Evolutionary conservation across 2,113 vertebrate genomes (phyloP).

Genomic region (Collichthys lucidus): DNA sequence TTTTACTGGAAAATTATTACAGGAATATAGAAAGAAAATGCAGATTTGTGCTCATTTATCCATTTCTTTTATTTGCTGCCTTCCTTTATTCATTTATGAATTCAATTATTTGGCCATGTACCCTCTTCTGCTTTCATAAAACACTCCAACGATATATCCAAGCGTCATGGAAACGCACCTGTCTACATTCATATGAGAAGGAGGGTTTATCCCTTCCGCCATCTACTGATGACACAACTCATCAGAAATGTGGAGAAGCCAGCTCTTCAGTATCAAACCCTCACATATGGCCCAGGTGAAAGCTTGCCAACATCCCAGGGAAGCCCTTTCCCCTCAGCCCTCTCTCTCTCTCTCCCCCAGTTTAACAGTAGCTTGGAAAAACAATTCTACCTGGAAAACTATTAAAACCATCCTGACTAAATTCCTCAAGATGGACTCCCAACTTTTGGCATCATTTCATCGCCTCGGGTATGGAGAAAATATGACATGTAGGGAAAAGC

Average conservation of each 20-base stretch:
- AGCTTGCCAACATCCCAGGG: slow-evolving; percentile 77
- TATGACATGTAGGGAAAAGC: slow-evolving; percentile 81
- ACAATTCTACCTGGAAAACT: slow-evolving; percentile 81
- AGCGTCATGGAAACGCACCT: slow-evolving; percentile 25
- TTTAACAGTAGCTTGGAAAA: slow-evolving; percentile 83
- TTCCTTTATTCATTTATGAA: not conserved
- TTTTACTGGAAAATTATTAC: not conserved
- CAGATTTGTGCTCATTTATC: not conserved
- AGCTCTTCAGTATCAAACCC: slow-evolving; percentile 56
- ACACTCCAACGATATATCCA: not conserved
- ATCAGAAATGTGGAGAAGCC: slow-evolving; percentile 48
- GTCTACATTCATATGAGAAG: slow-evolving; percentile 10
- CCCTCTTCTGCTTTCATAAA: not conserved
- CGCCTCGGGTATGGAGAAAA: slow-evolving; percentile 77
- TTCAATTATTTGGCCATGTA: not conserved
- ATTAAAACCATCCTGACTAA: slow-evolving; percentile 79
- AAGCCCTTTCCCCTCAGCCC: slow-evolving; percentile 73
- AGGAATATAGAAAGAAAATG: not conserved
- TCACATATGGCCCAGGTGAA: slow-evolving; percentile 66
- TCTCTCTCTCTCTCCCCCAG: slow-evolving; percentile 62
- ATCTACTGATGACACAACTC: slow-evolving; percentile 58
- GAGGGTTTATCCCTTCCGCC: slow-evolving; percentile 36
- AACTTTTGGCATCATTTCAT: slow-evolving; percentile 73
- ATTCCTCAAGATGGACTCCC: slow-evolving; percentile 80
- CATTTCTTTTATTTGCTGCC: not conserved